Evolutionary conservation across 2,888 invertebrate species (phyloP).

Genomic region (Polymixis lichenea): DNA sequence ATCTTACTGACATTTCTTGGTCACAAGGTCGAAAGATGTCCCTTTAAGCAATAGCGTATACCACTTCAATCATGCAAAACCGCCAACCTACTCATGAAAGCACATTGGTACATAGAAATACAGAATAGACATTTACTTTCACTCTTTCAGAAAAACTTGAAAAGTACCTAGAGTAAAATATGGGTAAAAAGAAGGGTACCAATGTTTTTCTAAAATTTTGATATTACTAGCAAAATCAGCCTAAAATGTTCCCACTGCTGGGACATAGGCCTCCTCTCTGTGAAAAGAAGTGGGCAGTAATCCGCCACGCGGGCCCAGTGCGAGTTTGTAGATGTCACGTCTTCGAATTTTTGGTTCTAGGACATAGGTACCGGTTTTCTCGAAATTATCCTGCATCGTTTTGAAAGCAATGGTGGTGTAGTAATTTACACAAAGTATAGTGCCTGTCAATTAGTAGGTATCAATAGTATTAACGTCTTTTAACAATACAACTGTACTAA

Average conservation of each 20-base stretch:
- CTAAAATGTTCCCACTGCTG: too few species aligned
- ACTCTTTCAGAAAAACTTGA: neutral
- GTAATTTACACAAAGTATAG: too few species aligned
- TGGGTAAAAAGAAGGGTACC: neutral
- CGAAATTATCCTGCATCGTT: too few species aligned
- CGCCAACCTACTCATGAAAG: neutral
- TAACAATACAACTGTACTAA: constrained; percentile 16
- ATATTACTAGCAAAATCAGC: too few species aligned
- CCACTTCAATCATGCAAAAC: constrained; percentile 37
- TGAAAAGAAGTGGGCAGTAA: too few species aligned
- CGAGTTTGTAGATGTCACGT: too few species aligned
- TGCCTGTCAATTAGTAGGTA: neutral
- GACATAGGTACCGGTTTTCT: too few species aligned
- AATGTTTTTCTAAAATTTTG: neutral
- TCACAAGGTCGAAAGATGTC: neutral
- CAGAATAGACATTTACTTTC: constrained; percentile 13
- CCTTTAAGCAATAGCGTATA: constrained; percentile 12
- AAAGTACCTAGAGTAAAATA: neutral
- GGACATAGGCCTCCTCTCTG: too few species aligned
- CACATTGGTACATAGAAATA: neutral
- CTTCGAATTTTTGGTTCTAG: too few species aligned
- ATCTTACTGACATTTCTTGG: neutral
- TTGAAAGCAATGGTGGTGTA: too few species aligned
- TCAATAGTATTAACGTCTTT: neutral
- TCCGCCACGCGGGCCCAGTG: too few species aligned